Base-by-base conservation (phyloP, 2,113 vertebrate species). In the Oreotragus oreotragus region DNA sequence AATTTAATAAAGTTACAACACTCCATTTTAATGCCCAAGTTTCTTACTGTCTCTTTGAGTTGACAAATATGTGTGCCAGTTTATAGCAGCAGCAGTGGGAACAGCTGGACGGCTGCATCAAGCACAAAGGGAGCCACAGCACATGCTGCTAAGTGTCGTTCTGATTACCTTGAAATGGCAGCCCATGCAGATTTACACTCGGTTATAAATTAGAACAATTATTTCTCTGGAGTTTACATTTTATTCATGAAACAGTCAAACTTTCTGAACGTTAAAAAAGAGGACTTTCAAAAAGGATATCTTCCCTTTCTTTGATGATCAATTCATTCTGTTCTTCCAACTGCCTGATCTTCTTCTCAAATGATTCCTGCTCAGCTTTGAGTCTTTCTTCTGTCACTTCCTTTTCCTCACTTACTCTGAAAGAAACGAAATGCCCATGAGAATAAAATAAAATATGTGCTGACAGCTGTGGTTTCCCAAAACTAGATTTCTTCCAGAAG, bases 331-430 rank as follows among this genome's bases (percentile, higher is more conserved):
- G 99, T 64, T 99, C 98, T 98, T 99, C 99, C 97, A 99, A 98
- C 84, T 99, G 99, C 86, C 99, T 99, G 97, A 99, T 99, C 98
- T 99, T 99, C 98, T 98, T 99, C 98, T 99, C 99, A 98, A 99
- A 99, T 0, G 99, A 99, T 95, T 99, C 99, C 89, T 99, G 99
- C 96, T 99, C 99, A 36, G 99, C 98, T 98, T 99, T 99, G 95
- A 99, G 98, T 1, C 99, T 99, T 96, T 99, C 99, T 94, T 99
- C 99, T 0, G 99, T 99, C 97, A 99, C 99, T 84, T 99, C 99
- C 97, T 99, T 99, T 98, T 99, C 99, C 98, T 99, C 99, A 36
- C 99, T 99, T 90, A 99, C 99, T 98, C 99, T 99, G 98, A 36
- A 98, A 98, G 85, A 84, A 98, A 98, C 95, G 30, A 95, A 83